Conservation (phyloP, 2,113 vertebrate genomes). For the Salvelinus fontinalis region DNA sequence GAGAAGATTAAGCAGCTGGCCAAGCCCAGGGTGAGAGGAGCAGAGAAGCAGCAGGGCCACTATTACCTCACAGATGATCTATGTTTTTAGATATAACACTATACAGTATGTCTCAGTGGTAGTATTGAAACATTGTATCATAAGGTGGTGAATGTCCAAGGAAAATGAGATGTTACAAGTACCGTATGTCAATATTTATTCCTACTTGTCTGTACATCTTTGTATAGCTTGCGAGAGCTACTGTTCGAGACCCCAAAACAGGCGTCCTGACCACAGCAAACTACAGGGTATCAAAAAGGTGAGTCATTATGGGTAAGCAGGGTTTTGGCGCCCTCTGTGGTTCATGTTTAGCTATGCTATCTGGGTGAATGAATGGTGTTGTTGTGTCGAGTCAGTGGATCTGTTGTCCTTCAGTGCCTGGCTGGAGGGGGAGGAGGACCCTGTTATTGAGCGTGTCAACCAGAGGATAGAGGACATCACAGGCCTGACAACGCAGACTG, state of each 20-base stretch:
- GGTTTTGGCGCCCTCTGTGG: no score
- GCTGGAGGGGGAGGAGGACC: slow-evolving; percentile 88
- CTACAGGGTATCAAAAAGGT: slow-evolving; percentile 99
- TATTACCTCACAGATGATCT: no score
- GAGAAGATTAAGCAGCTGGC: slow-evolving; percentile 91
- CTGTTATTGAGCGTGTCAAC: slow-evolving; percentile 86
- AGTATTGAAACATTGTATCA: no score
- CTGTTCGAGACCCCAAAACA: slow-evolving; percentile 95
- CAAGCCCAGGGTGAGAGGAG: slow-evolving; percentile 85
- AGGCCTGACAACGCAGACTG: slow-evolving; percentile 86
- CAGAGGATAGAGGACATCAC: slow-evolving; percentile 91
- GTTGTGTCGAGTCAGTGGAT: not conserved
- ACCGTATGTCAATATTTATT: not conserved
- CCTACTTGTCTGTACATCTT: slow-evolving; percentile 10
- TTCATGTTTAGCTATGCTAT: not conserved
- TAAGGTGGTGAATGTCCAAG: no score
- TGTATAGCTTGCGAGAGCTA: slow-evolving; percentile 90
- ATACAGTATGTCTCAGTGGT: no score
- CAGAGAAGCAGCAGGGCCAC: no score
- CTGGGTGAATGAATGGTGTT: not conserved
- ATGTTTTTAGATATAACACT: no score
- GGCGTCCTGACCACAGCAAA: slow-evolving; percentile 90
- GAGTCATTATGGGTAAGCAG: slow-evolving; percentile 33
- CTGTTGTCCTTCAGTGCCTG: slow-evolving; percentile 80
- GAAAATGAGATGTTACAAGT: not conserved